Conservation (phyloP, 2,888 invertebrate genomes). For the Agrochola lota region DNA sequence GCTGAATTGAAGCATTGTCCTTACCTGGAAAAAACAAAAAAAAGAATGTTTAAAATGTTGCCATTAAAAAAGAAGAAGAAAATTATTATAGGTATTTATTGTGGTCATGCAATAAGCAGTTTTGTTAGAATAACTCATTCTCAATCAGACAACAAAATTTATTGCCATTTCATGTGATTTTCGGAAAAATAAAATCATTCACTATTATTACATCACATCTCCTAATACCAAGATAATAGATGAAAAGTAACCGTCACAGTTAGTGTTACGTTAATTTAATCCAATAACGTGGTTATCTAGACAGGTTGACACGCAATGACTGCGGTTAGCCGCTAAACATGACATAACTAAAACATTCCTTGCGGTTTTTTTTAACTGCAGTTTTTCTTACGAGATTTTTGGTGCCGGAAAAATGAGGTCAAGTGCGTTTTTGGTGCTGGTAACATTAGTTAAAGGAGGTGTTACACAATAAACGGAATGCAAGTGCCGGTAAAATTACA, state of each 20-base stretch:
- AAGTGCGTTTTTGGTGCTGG: constrained; percentile 49
- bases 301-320: constrained; percentile 59
- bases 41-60: background rate
- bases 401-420: constrained; percentile 51
- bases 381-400: constrained; percentile 40
- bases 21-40: constrained; percentile 56
- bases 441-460: constrained; percentile 8
- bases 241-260: constrained; percentile 26
- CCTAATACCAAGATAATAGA: constrained; percentile 15
- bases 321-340: constrained; percentile 64
- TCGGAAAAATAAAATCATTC: background rate
- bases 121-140: background rate
- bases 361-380: constrained; percentile 44
- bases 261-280: constrained; percentile 44
- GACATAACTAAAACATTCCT: constrained; percentile 63
- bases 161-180: too few species aligned
- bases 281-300: constrained; percentile 53
- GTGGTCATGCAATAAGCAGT: background rate
- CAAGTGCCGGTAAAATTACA: background rate
- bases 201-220: background rate
- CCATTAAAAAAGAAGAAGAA: background rate
- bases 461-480: background rate
- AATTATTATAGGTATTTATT: too few species aligned
- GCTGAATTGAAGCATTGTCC: constrained; percentile 23
- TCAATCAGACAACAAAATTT: background rate